Evolutionary conservation across 2,797 vertebrate species (phyloP).

Genomic region (Hypotaenidia okinawae): DNA sequence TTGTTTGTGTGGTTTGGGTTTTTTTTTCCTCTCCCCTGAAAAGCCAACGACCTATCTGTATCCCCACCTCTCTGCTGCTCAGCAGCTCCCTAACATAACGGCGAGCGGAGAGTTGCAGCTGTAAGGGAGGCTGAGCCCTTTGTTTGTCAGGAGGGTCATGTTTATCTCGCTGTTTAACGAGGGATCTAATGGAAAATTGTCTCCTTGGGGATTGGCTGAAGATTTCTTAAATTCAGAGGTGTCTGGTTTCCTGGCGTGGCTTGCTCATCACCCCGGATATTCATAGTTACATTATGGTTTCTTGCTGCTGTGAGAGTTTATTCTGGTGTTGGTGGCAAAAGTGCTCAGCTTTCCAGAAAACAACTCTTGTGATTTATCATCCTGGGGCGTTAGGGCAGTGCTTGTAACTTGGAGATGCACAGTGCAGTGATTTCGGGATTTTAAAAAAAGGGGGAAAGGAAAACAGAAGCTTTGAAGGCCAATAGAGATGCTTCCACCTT

Average conservation of each 20-base stretch:
- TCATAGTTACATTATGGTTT: neutral
- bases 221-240: slow-evolving; percentile 40
- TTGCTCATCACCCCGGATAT: neutral
- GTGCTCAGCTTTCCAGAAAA: slow-evolving; percentile 6
- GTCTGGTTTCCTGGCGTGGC: slow-evolving; percentile 31
- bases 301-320: slow-evolving; percentile 11
- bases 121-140: slow-evolving; percentile 48
- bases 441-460: neutral
- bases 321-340: neutral
- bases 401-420: neutral
- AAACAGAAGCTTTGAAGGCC: neutral
- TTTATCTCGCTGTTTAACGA: slow-evolving; percentile 28
- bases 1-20: no score
- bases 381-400: neutral
- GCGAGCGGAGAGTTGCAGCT: slow-evolving; percentile 17
- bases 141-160: slow-evolving; percentile 55
- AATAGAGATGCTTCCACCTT: neutral
- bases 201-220: slow-evolving; percentile 48
- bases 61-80: neutral
- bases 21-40: neutral
- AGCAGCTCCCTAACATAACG: neutral
- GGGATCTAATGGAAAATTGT: slow-evolving; percentile 57
- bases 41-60: neutral
- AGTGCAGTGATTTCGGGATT: neutral
- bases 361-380: neutral